phyloP scores from a whole-genome alignment of 2,113 vertebrate species.

The Malaclemys terrapin region DNA sequence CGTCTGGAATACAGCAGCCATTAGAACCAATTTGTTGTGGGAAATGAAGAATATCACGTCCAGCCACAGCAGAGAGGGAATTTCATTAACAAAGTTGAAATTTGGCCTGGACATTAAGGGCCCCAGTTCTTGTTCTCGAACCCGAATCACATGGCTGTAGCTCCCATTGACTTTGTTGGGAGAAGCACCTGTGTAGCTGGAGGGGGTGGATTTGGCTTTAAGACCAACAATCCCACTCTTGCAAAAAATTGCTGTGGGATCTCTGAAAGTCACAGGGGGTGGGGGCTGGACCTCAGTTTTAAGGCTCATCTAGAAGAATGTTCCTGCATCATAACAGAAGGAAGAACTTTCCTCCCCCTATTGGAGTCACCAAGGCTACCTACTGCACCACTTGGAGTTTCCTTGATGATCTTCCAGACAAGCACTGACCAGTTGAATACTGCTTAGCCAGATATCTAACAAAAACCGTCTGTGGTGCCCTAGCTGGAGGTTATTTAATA shows the following conservation, averaged over 20 bases:
- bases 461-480: not conserved
- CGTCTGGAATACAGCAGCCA: not conserved
- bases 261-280: not conserved
- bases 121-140: not conserved
- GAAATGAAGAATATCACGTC: not conserved
- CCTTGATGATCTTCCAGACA: not conserved
- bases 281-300: not conserved
- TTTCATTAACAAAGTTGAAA: not conserved
- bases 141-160: not conserved
- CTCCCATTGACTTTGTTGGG: not conserved
- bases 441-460: not conserved
- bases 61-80: not conserved
- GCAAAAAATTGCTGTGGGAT: not conserved
- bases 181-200: not conserved
- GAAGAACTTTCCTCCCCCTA: not conserved
- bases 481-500: not conserved
- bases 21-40: not conserved
- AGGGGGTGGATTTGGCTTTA: not conserved
- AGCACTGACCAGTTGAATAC: not conserved
- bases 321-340: not conserved
- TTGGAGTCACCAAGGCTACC: not conserved
- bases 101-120: accelerated
- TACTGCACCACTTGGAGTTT: not conserved
- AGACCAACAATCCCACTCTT: not conserved
- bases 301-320: not conserved